phyloP scores from a whole-genome alignment of 2,113 vertebrate species.

The Fukomys damarensis region DNA sequence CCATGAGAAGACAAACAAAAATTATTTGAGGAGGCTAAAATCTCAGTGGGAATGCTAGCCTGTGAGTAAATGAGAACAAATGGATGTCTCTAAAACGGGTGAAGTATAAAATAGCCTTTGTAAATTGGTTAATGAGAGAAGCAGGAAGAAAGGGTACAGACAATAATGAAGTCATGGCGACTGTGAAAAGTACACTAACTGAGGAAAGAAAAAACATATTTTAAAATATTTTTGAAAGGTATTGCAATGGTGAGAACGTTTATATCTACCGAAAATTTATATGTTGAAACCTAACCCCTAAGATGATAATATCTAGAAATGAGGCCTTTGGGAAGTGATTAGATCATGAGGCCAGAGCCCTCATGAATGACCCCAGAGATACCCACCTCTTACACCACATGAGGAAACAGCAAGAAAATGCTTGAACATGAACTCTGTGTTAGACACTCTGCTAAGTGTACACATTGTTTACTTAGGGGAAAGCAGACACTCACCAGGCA shows the following conservation, averaged over 20 bases:
- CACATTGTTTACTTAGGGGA: too few relatives aligned
- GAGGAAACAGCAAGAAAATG: neutral
- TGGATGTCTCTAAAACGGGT: conserved; percentile 50
- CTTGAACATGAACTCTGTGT: too few relatives aligned
- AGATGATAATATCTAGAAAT: neutral
- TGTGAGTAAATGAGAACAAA: conserved; percentile 56
- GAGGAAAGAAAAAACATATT: neutral
- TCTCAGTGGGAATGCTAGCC: conserved; percentile 21
- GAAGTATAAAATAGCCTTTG: conserved; percentile 18
- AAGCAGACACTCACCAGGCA: neutral
- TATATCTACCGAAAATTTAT: neutral
- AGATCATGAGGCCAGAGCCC: neutral
- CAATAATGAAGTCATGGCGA: conserved; percentile 8
- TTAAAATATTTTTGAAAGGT: neutral
- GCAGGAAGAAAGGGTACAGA: conserved; percentile 56
- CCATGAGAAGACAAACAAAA: conserved; percentile 39
- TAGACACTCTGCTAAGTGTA: too few relatives aligned
- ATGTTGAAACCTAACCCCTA: neutral
- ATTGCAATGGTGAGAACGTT: neutral
- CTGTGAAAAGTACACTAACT: conserved; percentile 45
- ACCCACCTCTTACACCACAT: neutral
- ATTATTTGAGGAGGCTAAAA: conserved; percentile 18
- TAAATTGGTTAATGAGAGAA: conserved; percentile 63
- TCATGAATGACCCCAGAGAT: neutral
- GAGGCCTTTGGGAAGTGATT: neutral